Conservation (phyloP, 2,113 vertebrate genomes). For the Spilogale gracilis region DNA sequence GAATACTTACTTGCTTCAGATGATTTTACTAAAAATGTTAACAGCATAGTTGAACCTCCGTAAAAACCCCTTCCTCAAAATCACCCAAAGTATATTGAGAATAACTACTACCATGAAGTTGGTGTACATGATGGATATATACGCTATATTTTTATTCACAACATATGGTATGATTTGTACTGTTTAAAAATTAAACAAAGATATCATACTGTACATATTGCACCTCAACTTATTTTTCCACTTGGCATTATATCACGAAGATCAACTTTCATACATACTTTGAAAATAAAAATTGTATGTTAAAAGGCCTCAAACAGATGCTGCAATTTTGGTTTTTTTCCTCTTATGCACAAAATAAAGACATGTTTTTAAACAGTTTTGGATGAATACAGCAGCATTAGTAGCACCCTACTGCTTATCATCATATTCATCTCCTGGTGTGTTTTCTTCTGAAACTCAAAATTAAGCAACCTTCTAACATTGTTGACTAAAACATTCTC, state of each 20-base stretch:
- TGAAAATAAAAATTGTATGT: background rate
- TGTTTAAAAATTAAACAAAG: conserved; percentile 20
- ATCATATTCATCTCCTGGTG: background rate
- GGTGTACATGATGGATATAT: background rate
- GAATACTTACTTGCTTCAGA: background rate
- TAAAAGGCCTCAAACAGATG: background rate
- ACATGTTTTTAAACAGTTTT: background rate
- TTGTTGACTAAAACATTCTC: background rate
- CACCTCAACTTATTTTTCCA: conserved; percentile 13
- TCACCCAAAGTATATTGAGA: background rate
- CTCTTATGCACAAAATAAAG: background rate
- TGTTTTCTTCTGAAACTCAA: background rate
- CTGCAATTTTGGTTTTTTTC: background rate
- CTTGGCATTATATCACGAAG: background rate
- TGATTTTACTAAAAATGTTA: background rate
- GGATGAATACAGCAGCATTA: background rate
- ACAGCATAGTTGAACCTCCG: background rate
- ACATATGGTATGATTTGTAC: background rate
- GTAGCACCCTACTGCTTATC: background rate
- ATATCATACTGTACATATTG: background rate
- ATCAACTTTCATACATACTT: background rate
- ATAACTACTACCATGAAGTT: background rate
- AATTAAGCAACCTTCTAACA: background rate
- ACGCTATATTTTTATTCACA: background rate
- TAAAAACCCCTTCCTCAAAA: background rate